Percentiles rank a stretch among this genome's conserved stretches.
phyloP scores from a whole-genome alignment of 2,888 invertebrate genomes.

The Bellardia bayeri region DNA sequence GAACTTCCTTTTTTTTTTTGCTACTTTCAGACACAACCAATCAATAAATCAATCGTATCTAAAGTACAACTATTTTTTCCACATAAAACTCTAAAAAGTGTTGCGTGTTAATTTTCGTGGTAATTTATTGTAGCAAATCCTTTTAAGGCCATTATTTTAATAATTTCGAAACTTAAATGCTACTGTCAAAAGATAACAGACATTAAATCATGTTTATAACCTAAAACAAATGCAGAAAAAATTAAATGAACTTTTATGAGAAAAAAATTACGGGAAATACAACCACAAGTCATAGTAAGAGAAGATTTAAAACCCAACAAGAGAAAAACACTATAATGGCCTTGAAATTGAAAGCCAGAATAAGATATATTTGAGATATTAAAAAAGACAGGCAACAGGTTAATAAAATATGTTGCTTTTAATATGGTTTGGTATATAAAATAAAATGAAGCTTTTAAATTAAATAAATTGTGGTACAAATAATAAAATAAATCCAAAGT shows the following conservation, averaged over 20 bases:
- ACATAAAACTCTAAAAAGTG: background rate
- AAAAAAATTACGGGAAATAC: background rate
- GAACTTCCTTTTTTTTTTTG: conserved; percentile 1
- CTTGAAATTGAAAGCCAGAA: conserved; percentile 35
- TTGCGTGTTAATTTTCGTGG: conserved; percentile 59
- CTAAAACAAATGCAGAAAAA: background rate
- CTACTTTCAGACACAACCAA: conserved; percentile 44
- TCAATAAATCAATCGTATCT: conserved; percentile 59
- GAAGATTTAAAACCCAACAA: background rate
- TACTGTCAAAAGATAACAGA: conserved; percentile 70
- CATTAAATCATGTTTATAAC: conserved; percentile 65
- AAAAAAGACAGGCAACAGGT: conserved; percentile 19
- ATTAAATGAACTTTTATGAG: background rate
- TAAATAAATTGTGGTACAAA: no score
- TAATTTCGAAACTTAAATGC: conserved; percentile 66
- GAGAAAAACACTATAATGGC: conserved; percentile 1
- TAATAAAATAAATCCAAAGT: no score
- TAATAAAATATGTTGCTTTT: conserved; percentile 2
- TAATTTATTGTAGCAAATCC: conserved; percentile 64
- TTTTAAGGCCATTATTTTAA: conserved; percentile 62
- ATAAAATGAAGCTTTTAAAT: no score
- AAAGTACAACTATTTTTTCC: background rate
- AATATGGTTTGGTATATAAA: background rate
- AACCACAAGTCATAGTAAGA: conserved; percentile 3
- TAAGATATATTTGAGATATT: conserved; percentile 1